Evolutionary conservation across 2,888 invertebrate species (phyloP).

Genomic region (Theretra japonica): DNA sequence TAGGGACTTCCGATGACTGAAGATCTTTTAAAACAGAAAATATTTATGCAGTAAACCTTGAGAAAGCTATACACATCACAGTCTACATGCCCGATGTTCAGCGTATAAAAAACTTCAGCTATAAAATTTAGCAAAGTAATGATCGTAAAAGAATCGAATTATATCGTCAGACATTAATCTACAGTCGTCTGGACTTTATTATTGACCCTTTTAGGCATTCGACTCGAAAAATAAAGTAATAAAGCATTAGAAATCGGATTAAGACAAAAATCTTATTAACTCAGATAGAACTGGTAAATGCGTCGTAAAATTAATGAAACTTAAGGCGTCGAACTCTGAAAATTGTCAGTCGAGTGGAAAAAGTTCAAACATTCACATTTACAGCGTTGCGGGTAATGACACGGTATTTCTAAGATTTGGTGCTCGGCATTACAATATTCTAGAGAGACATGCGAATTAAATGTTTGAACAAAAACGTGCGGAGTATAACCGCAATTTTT

Average conservation of each 20-base stretch:
- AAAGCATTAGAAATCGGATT: conserved; percentile 16
- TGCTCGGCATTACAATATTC: too few species aligned
- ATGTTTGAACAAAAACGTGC: too few species aligned
- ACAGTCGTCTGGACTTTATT: conserved; percentile 3
- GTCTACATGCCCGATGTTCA: neutral
- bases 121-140: conserved; percentile 8
- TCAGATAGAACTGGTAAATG: neutral
- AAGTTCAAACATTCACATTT: neutral
- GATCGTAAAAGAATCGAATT: conserved; percentile 16
- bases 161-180: neutral
- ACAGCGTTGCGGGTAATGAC: too few species aligned
- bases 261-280: conserved; percentile 19
- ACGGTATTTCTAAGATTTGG: too few species aligned
- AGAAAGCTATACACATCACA: neutral
- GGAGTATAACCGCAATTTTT: too few species aligned
- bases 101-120: conserved; percentile 4
- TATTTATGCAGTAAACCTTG: neutral
- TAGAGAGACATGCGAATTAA: too few species aligned
- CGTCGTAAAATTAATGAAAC: conserved; percentile 14
- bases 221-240: conserved; percentile 3
- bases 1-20: neutral
- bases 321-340: neutral
- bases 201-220: conserved; percentile 7
- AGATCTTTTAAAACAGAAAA: neutral
- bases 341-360: neutral